phyloP scores from a whole-genome alignment of 2,797 vertebrate species.

The Catostomus latipinnis region DNA sequence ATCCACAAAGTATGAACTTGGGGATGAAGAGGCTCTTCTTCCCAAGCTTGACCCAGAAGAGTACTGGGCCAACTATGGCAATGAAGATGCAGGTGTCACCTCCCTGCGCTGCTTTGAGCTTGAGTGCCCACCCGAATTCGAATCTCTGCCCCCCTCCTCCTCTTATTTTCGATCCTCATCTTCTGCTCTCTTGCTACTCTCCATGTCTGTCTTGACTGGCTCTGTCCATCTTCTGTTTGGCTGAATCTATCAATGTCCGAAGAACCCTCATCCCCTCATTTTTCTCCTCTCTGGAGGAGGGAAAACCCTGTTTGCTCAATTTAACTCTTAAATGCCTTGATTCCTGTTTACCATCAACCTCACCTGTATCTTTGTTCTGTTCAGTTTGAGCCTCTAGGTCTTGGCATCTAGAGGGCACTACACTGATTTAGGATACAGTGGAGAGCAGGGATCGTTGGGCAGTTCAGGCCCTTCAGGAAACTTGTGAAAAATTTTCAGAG shows the following conservation, averaged over 20 bases:
- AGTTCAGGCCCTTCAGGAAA: slow-evolving; percentile 56
- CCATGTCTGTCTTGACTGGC: slow-evolving; percentile 69
- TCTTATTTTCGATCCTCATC: slow-evolving; percentile 59
- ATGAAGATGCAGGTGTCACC: slow-evolving; percentile 83
- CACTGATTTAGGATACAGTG: slow-evolving; percentile 63
- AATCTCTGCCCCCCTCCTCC: slow-evolving; percentile 73
- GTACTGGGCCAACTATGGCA: slow-evolving; percentile 88
- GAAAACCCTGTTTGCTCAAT: slow-evolving; percentile 58
- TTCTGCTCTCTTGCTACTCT: slow-evolving; percentile 67
- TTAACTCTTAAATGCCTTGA: slow-evolving; percentile 51
- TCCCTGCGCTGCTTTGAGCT: slow-evolving; percentile 81
- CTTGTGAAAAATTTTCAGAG: slow-evolving; percentile 52
- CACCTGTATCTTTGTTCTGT: slow-evolving; percentile 65
- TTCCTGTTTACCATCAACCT: slow-evolving; percentile 61
- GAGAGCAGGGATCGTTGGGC: slow-evolving; percentile 55
- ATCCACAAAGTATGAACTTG: slow-evolving; percentile 88
- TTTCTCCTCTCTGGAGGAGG: slow-evolving; percentile 74
- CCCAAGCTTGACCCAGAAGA: slow-evolving; percentile 86
- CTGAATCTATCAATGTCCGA: slow-evolving; percentile 70
- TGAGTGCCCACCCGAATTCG: slow-evolving; percentile 80
- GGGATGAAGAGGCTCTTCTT: slow-evolving; percentile 85
- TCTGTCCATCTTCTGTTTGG: slow-evolving; percentile 75
- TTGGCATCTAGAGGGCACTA: slow-evolving; percentile 58
- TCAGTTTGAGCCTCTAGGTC: slow-evolving; percentile 64
- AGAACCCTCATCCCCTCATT: slow-evolving; percentile 56